Base-by-base conservation (phyloP, 1,140 invertebrate genomes). In the Drosophila leontia region DNA sequence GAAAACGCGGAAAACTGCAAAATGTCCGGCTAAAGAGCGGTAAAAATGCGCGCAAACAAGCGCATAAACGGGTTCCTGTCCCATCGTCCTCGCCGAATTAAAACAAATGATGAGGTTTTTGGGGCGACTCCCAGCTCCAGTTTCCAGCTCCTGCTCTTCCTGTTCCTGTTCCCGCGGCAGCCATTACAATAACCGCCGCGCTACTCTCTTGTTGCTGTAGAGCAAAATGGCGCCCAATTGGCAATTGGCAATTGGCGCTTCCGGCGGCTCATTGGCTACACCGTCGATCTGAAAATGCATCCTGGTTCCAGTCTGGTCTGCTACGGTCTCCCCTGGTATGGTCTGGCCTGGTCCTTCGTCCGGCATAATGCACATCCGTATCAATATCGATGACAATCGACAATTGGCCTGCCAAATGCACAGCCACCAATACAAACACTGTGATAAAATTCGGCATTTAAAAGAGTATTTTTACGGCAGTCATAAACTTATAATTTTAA, bases 61-160 rank as follows among this genome's bases (percentile, higher is more conserved):
- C 80, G 80, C 80, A 84, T 87, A 87, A 87, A 88, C 71, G 84
- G 57, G 60, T 26, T 39, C 7, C 44, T 41, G 26, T 35, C 32
- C 11, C 26, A 3, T 13, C 44, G 1, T 45, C 8, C 23, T 75
- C 17, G n/a, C 17, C 58, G 65, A 85, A 90, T 88, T 88, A 80
- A 90, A 90, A 90, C 86, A 90, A 90, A 90, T 85, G 85, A 82
- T 90, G 85, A 79, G 85, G 80, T 71, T 80, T 80, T 82, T 69
- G 37, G 29, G 67, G 11, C 15, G 12, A 37, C 42, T 39, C 55
- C 67, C 67, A 35, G 34, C 44, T 47, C n/a, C 51, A 5, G 19
- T 48, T 47, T 47, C 19, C 51, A 5, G 19, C 48, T 47, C 15
- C 47, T 17, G 3, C 53, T 9, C 3, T 39, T 15, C 51, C 17